A percentile compares a stretch with the other conserved stretches of the same genome.
Conservation (phyloP, 2,888 invertebrate genomes). For the Sylvicola cinctus region DNA sequence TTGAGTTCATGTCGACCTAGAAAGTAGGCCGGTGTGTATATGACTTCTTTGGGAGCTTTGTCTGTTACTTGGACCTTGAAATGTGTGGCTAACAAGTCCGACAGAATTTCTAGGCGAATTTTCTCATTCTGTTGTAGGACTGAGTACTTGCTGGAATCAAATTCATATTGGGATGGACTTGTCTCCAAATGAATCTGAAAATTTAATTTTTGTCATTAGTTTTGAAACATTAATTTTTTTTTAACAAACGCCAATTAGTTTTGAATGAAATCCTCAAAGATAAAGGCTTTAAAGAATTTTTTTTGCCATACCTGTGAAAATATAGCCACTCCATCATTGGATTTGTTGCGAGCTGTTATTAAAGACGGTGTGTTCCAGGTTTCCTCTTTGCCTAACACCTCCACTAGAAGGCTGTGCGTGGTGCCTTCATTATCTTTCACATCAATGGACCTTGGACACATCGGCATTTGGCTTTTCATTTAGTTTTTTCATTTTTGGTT, state of each 20-base stretch:
- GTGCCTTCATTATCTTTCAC: conserved; percentile 30
- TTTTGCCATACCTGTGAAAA: conserved; percentile 38
- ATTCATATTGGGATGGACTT: conserved; percentile 44
- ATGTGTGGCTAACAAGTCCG: conserved; percentile 49
- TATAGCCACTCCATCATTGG: conserved; percentile 49
- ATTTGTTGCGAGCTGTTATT: conserved; percentile 42
- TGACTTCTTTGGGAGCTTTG: too few species aligned
- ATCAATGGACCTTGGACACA: conserved; percentile 29
- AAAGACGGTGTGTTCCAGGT: conserved; percentile 76
- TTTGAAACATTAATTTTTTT: conserved; percentile 1
- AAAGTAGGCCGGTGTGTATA: conserved; percentile 36
- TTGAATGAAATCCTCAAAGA: conserved; percentile 4
- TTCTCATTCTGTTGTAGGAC: conserved; percentile 39
- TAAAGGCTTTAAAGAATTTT: not conserved
- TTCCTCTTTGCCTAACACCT: conserved; percentile 62
- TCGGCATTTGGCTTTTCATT: too few species aligned
- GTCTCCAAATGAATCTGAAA: conserved; percentile 61
- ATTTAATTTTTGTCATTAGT: conserved; percentile 7
- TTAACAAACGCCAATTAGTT: not conserved
- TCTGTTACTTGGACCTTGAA: conserved; percentile 27
- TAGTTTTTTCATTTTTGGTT: conserved; percentile 18
- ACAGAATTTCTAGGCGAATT: conserved; percentile 57
- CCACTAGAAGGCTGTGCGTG: conserved; percentile 46
- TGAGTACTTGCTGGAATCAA: conserved; percentile 34
- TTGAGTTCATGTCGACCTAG: conserved; percentile 61